These are phyloP conservation scores for Cataglyphis cursor DNA, from an alignment of 2,888 invertebrate genomes.

Conservation along the genomic window DNA sequence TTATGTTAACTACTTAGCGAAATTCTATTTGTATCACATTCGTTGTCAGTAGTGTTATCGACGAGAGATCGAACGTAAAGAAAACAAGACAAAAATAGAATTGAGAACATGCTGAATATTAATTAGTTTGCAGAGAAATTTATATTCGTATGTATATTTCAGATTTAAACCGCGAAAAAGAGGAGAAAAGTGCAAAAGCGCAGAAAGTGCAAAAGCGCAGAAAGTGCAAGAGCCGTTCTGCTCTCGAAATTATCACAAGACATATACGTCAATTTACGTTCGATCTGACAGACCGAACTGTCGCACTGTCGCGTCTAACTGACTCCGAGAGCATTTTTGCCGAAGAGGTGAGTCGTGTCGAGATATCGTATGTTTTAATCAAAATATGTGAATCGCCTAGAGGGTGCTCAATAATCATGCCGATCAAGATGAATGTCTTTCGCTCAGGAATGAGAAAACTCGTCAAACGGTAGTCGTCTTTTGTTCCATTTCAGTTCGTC, in stretches of 20 bases:
- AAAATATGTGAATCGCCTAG: neutral
- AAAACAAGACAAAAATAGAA: neutral
- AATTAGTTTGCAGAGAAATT: neutral
- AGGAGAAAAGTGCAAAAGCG: neutral
- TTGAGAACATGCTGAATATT: neutral
- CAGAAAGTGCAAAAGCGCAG: constrained; percentile 12
- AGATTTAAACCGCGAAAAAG: neutral
- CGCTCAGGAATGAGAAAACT: constrained; percentile 73
- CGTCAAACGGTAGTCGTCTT: constrained; percentile 76
- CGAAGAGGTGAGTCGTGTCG: constrained; percentile 65
- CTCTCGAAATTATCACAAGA: neutral
- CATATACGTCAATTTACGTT: neutral
- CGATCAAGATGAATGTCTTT: constrained; percentile 70
- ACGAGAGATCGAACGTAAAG: neutral
- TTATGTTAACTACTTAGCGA: too few species aligned
- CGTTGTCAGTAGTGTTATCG: too few species aligned
- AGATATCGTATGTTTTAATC: constrained; percentile 32
- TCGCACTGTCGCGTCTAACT: neutral
- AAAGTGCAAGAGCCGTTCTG: neutral
- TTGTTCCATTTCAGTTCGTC: constrained; percentile 44
- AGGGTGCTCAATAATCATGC: constrained; percentile 65
- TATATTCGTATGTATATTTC: neutral
- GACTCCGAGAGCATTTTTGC: neutral
- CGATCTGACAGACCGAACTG: neutral
- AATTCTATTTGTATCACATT: too few species aligned